A percentile compares a stretch with the other conserved stretches of the same genome.
These are phyloP conservation scores for Drosophila takahashii DNA, from an alignment of 1,140 invertebrate genomes.

Conservation along the genomic window DNA sequence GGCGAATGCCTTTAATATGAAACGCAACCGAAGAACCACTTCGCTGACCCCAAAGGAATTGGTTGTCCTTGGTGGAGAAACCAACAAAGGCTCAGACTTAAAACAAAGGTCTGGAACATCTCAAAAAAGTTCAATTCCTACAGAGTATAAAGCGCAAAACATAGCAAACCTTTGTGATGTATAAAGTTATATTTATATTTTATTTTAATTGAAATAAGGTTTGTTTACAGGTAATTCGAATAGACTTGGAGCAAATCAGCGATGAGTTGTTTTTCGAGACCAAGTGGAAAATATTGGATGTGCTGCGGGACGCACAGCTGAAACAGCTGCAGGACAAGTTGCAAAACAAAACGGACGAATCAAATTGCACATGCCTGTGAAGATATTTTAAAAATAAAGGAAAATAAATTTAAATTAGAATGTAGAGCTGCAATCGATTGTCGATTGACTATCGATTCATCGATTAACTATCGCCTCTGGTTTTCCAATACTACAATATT, in stretches of 20 bases:
- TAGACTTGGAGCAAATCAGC: neutral
- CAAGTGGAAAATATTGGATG: constrained; percentile 22
- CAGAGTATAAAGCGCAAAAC: constrained; percentile 3
- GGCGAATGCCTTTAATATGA: constrained; percentile 18
- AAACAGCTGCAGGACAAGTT: constrained; percentile 9
- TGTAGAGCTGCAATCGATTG: constrained; percentile 1
- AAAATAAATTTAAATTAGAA: neutral
- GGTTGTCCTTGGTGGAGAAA: neutral
- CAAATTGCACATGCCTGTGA: neutral
- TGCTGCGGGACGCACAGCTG: constrained; percentile 21
- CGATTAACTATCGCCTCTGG: constrained; percentile 40
- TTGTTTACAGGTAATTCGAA: too few species aligned
- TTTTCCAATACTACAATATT: constrained; percentile 50
- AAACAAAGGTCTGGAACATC: neutral
- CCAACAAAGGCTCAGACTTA: too few species aligned
- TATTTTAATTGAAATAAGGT: too few species aligned
- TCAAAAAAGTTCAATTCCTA: neutral
- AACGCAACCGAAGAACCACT: neutral
- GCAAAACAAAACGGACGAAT: neutral
- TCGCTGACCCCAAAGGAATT: neutral
- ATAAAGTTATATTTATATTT: neutral
- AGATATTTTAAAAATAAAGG: neutral
- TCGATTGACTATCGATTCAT: constrained; percentile 13
- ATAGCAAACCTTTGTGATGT: constrained; percentile 5
- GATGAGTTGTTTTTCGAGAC: neutral